A percentile compares a stretch with the other conserved stretches of the same genome.
Evolutionary conservation across 2,888 invertebrate genomes (phyloP).

Genomic region (Liposcelis brunnea): DNA sequence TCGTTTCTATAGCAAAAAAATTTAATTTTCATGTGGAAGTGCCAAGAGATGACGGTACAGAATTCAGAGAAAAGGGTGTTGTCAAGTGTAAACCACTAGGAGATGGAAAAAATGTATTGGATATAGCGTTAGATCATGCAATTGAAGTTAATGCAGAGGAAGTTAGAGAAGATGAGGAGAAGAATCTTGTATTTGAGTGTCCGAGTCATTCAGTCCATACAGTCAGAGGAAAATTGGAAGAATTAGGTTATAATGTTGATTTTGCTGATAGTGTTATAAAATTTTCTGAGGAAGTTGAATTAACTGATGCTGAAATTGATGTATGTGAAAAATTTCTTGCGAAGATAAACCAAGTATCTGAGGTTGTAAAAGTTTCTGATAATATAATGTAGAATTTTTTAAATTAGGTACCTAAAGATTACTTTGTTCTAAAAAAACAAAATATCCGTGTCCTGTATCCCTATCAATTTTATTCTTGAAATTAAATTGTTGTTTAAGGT

Average conservation of each 20-base stretch:
- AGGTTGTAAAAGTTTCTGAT: background rate
- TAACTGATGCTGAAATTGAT: background rate
- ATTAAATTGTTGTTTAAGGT: too few relatives aligned
- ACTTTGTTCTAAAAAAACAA: background rate
- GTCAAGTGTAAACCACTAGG: background rate
- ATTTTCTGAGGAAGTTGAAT: background rate
- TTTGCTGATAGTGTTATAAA: background rate
- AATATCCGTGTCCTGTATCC: too few relatives aligned
- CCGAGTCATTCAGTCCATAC: background rate
- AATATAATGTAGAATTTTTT: slow-evolving; percentile 5
- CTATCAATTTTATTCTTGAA: too few relatives aligned
- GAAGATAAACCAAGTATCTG: background rate
- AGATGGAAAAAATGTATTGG: background rate
- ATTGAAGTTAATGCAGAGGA: background rate
- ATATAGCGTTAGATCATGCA: slow-evolving; percentile 1
- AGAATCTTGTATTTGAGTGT: background rate
- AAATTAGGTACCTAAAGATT: background rate
- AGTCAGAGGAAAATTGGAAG: background rate
- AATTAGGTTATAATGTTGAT: background rate
- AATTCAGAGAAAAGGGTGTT: background rate
- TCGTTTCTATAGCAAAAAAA: background rate
- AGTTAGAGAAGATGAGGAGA: slow-evolving; percentile 1
- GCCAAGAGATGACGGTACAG: background rate
- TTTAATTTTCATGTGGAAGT: too few relatives aligned
- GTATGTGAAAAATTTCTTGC: background rate